A percentile compares a stretch with the other conserved stretches of the same genome.
These are phyloP conservation scores for Ctena decussata DNA, from an alignment of 2,888 invertebrate species.

Conservation along the genomic window DNA sequence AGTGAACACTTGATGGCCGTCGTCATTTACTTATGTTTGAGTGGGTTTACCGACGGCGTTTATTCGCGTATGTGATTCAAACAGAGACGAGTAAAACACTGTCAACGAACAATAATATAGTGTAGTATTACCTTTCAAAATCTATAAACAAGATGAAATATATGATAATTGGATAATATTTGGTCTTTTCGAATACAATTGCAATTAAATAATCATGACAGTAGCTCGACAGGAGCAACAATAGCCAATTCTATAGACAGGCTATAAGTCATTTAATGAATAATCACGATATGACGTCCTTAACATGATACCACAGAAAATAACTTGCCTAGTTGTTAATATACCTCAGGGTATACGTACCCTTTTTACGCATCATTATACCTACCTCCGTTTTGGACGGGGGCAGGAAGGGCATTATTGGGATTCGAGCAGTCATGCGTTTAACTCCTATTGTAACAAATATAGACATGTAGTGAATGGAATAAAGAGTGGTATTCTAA, in stretches of 20 bases:
- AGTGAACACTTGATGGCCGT: too few species aligned
- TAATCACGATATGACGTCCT: background rate
- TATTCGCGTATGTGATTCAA: background rate
- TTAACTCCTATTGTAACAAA: too few species aligned
- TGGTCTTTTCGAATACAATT: background rate
- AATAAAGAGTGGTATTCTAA: too few species aligned
- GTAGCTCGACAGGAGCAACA: background rate
- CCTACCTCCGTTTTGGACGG: too few species aligned
- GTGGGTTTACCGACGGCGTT: background rate
- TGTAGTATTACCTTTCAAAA: conserved; percentile 7
- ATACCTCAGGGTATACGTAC: background rate
- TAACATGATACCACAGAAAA: background rate
- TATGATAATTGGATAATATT: conserved; percentile 14
- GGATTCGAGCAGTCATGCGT: too few species aligned
- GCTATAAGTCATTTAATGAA: background rate
- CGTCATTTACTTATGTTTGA: background rate
- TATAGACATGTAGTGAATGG: too few species aligned
- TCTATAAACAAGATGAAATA: background rate
- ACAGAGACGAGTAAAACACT: background rate
- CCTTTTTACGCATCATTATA: too few species aligned
- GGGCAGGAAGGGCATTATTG: too few species aligned
- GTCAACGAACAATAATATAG: background rate
- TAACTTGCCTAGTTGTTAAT: background rate
- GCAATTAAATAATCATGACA: conserved; percentile 3
- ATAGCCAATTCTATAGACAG: background rate